Percentiles rank a stretch among this genome's conserved stretches.
Conservation (phyloP, 2,888 invertebrate species). For the Dichetophora obliterata region DNA sequence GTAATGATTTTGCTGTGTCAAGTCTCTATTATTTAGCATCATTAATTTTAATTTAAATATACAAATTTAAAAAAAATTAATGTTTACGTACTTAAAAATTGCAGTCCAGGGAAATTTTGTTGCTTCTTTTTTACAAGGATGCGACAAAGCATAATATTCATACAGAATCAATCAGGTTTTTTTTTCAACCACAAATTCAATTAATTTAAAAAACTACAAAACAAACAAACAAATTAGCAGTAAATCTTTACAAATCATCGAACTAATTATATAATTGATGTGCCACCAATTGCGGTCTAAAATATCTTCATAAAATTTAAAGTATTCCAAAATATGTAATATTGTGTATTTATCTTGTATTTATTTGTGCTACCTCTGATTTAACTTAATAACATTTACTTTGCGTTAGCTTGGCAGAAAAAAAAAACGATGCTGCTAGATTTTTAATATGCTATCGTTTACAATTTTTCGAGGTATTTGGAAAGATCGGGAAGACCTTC, state of each 20-base stretch:
- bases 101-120: too few relatives aligned
- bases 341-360: conserved; percentile 44
- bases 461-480: conserved; percentile 99
- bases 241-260: conserved; percentile 36
- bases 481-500: conserved; percentile 95
- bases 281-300: conserved; percentile 27
- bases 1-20: too few relatives aligned
- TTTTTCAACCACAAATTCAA: conserved; percentile 38
- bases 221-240: conserved; percentile 27
- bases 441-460: conserved; percentile 70
- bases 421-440: conserved; percentile 2
- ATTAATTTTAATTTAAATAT: too few relatives aligned
- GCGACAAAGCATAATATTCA: too few relatives aligned
- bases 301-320: conserved; percentile 29
- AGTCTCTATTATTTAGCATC: too few relatives aligned
- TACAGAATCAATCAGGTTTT: too few relatives aligned
- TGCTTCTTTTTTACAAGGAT: too few relatives aligned
- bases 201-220: conserved; percentile 44
- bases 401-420: neutral
- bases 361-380: conserved; percentile 41
- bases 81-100: too few relatives aligned
- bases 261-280: conserved; percentile 24
- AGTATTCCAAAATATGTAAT: conserved; percentile 39
- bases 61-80: too few relatives aligned
- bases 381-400: conserved; percentile 26